Conservation (phyloP, 2,888 invertebrate species). For the Linnaemya tessellans region DNA sequence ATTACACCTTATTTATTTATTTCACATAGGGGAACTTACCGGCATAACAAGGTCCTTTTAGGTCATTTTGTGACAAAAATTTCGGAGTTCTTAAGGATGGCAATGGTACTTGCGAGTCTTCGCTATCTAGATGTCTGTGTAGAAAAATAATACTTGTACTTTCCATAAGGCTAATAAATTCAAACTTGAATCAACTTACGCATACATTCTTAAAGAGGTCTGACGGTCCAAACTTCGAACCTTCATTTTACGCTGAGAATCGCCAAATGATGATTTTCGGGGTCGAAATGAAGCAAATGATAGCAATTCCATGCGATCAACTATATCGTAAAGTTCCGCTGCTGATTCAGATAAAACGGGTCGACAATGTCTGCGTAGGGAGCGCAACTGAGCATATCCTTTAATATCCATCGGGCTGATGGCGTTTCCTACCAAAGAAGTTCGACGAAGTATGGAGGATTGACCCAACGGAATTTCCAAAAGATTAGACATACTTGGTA, state of each 20-base stretch:
- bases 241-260: slow-evolving; percentile 80
- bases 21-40: slow-evolving; percentile 74
- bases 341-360: slow-evolving; percentile 88
- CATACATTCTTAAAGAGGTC: slow-evolving; percentile 78
- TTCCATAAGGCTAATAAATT: background rate
- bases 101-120: slow-evolving; percentile 80
- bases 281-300: slow-evolving; percentile 75
- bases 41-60: slow-evolving; percentile 82
- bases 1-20: background rate
- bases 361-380: slow-evolving; percentile 87
- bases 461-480: slow-evolving; percentile 83
- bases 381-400: slow-evolving; percentile 89
- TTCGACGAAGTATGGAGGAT: slow-evolving; percentile 77
- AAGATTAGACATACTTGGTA: slow-evolving; percentile 92
- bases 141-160: slow-evolving; percentile 12
- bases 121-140: slow-evolving; percentile 77
- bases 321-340: slow-evolving; percentile 85
- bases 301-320: slow-evolving; percentile 77
- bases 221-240: slow-evolving; percentile 82
- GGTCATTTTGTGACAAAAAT: slow-evolving; percentile 80
- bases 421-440: slow-evolving; percentile 80
- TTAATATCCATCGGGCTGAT: slow-evolving; percentile 90
- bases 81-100: slow-evolving; percentile 80
- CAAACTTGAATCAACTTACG: slow-evolving; percentile 76
- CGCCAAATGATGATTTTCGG: slow-evolving; percentile 79